phyloP scores from a whole-genome alignment of 2,797 vertebrate species.

The Dendrocincla fuliginosa region DNA sequence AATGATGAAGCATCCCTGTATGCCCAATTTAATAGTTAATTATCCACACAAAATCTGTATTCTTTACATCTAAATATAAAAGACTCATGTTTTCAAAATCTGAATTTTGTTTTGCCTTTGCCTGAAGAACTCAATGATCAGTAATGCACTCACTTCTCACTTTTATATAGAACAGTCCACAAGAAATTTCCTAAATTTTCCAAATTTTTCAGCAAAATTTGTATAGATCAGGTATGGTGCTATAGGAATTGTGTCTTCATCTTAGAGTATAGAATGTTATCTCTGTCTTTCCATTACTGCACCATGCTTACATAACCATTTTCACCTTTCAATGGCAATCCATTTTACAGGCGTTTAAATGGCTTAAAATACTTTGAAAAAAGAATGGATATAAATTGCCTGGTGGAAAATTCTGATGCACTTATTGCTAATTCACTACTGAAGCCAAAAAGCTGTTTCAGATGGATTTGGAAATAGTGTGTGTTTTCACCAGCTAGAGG shows the following conservation, averaged over 20 bases:
- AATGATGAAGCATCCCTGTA: background rate
- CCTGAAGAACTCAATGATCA: background rate
- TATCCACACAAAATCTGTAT: background rate
- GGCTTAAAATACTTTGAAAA: background rate
- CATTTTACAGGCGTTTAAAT: background rate
- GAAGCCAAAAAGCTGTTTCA: background rate
- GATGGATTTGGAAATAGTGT: background rate
- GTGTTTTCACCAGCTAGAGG: background rate
- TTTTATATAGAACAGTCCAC: background rate
- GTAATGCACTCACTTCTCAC: background rate
- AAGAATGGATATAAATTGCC: background rate
- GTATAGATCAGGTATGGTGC: rapidly evolving
- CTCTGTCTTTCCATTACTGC: background rate
- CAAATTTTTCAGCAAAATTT: background rate
- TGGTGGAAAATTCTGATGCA: background rate
- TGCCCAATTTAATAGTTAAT: background rate
- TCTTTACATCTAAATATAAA: background rate
- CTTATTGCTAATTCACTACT: background rate
- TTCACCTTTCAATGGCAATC: background rate
- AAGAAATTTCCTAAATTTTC: background rate
- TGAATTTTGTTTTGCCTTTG: background rate
- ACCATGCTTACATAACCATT: background rate
- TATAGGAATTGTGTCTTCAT: background rate
- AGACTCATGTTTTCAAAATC: background rate
- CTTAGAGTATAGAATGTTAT: background rate